Evolutionary conservation across 2,888 invertebrate genomes (phyloP).

Genomic region (Alcis repandata): DNA sequence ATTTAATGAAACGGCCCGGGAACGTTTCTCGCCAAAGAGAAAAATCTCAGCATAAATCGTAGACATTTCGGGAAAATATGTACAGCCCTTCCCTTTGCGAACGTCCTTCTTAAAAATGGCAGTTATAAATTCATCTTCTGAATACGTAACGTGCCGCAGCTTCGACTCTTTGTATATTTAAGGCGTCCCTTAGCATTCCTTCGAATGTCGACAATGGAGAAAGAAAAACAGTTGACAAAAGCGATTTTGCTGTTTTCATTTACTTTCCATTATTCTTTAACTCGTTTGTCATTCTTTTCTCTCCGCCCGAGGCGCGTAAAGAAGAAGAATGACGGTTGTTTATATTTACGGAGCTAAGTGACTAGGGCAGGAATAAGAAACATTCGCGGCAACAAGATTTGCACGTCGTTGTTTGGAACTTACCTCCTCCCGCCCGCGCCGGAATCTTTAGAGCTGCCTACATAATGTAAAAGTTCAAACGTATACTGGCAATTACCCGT

Average conservation of each 20-base stretch:
- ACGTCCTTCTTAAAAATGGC: constrained; percentile 50
- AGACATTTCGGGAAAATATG: constrained; percentile 48
- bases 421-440: constrained; percentile 26
- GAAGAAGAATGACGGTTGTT: constrained; percentile 80
- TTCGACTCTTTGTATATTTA: constrained; percentile 58
- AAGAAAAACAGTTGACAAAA: constrained; percentile 78
- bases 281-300: constrained; percentile 84
- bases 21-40: constrained; percentile 36
- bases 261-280: constrained; percentile 84
- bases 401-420: constrained; percentile 58
- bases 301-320: constrained; percentile 72
- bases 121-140: constrained; percentile 57
- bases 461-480: constrained; percentile 27
- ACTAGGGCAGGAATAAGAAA: constrained; percentile 71
- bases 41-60: constrained; percentile 47
- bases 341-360: constrained; percentile 80
- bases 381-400: constrained; percentile 65
- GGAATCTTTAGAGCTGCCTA: constrained; percentile 40
- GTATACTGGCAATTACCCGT: no score
- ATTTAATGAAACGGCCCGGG: constrained; percentile 38
- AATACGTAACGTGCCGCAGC: constrained; percentile 61
- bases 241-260: constrained; percentile 83
- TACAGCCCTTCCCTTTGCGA: constrained; percentile 46
- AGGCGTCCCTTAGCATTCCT: constrained; percentile 64
- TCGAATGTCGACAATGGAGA: constrained; percentile 67